phyloP scores from a whole-genome alignment of 2,797 vertebrate species.

The Macrochelys suwanniensis region DNA sequence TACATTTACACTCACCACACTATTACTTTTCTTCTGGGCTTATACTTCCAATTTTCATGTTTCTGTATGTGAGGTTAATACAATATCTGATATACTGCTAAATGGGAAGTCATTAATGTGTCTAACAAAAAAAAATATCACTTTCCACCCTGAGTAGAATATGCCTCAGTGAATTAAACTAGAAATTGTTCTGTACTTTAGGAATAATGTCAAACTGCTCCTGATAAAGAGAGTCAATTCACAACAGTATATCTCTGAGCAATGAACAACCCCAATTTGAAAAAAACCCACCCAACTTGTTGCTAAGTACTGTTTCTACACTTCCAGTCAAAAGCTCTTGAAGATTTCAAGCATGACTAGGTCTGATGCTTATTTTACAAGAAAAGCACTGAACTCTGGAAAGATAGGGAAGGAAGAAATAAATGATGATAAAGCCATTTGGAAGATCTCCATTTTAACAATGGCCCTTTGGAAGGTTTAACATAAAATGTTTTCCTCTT shows the following conservation, averaged over 20 bases:
- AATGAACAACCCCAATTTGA: not conserved
- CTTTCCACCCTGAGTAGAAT: not conserved
- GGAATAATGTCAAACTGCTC: not conserved
- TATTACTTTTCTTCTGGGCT: not conserved
- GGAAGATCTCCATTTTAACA: not conserved
- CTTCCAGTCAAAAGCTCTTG: not conserved
- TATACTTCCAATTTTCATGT: not conserved
- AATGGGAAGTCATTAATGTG: not conserved
- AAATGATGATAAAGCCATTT: not conserved
- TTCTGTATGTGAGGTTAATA: not conserved
- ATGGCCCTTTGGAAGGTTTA: not conserved
- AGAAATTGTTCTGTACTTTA: not conserved
- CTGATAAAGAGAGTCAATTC: conserved; percentile 16
- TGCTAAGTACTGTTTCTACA: conserved; percentile 18
- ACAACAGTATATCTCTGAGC: not conserved
- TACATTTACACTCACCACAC: not conserved
- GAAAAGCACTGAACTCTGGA: not conserved
- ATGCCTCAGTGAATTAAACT: conserved; percentile 6
- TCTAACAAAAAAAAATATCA: not conserved
- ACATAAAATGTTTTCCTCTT: not conserved
- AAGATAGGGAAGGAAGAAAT: conserved; percentile 18
- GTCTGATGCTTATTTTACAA: not conserved
- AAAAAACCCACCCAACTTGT: not conserved
- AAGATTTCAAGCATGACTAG: not conserved
- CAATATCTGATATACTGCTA: not conserved